Evolutionary conservation across 2,797 vertebrate species (phyloP).

Genomic region (Acanthornis magna): DNA sequence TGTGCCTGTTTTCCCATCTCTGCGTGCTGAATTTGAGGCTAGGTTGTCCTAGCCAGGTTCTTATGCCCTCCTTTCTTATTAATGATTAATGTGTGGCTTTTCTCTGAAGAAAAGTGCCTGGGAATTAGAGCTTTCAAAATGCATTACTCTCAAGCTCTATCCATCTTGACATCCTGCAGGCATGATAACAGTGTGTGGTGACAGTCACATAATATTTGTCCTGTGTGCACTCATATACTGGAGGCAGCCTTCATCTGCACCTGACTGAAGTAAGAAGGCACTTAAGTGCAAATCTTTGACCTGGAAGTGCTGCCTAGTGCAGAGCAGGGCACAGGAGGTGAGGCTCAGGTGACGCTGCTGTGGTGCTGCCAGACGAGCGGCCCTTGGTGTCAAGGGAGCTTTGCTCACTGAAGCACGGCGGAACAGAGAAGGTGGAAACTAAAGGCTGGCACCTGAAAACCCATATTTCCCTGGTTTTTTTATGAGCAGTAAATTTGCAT

Average conservation of each 20-base stretch:
- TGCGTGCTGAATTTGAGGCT: neutral
- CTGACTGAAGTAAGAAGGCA: neutral
- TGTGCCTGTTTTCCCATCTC: neutral
- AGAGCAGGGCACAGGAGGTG: neutral
- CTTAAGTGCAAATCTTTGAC: neutral
- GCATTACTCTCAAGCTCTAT: conserved; percentile 33
- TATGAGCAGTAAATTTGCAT: neutral
- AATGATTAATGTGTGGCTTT: conserved; percentile 49
- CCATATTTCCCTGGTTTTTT: neutral
- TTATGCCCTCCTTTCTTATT: neutral
- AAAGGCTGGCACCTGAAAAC: neutral
- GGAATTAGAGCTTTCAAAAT: conserved; percentile 47
- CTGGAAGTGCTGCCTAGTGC: neutral
- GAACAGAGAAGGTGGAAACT: neutral
- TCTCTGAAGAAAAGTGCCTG: conserved; percentile 40
- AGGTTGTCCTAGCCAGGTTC: neutral
- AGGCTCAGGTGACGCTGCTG: neutral
- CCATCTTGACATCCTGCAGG: conserved; percentile 15
- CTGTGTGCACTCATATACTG: neutral
- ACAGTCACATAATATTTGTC: neutral
- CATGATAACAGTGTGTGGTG: neutral
- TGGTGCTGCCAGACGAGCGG: neutral
- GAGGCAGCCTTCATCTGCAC: neutral
- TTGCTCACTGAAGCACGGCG: neutral
- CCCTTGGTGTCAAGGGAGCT: neutral